phyloP scores from a whole-genome alignment of 2,888 invertebrate genomes.

The Leucozona laternaria region DNA sequence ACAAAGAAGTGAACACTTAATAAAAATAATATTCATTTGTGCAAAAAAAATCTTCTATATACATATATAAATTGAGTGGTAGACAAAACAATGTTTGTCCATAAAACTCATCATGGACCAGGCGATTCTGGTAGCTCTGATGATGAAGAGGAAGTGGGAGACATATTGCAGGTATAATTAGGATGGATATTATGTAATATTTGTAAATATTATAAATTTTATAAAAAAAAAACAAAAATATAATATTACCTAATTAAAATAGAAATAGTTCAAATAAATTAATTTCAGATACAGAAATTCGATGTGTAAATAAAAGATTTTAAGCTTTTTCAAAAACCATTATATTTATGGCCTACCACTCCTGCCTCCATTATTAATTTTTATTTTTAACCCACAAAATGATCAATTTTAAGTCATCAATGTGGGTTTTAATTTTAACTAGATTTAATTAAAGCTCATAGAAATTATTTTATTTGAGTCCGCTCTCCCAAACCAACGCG shows the following conservation, averaged over 20 bases:
- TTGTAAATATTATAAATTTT: not conserved
- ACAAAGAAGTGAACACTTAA: slow-evolving; percentile 37
- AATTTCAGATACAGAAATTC: not conserved
- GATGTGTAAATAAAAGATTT: not conserved
- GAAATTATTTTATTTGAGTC: too few species aligned
- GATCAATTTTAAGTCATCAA: too few species aligned
- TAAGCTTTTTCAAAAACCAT: slow-evolving; percentile 5
- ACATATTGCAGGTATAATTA: slow-evolving; percentile 81
- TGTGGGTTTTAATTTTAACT: too few species aligned
- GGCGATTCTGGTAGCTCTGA: slow-evolving; percentile 86
- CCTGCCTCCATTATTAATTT: not conserved
- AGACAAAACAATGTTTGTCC: slow-evolving; percentile 85
- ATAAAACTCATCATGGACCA: slow-evolving; percentile 83
- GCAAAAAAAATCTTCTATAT: slow-evolving; percentile 36
- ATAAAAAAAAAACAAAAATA: not conserved
- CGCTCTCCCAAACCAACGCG: too few species aligned
- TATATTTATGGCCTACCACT: not conserved
- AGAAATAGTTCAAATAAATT: not conserved
- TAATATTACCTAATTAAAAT: not conserved
- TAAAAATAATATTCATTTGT: slow-evolving; percentile 70
- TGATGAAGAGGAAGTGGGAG: slow-evolving; percentile 85
- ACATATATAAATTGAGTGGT: slow-evolving; percentile 15
- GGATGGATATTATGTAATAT: not conserved
- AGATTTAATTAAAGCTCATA: too few species aligned
- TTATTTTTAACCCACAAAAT: not conserved